phyloP scores from a whole-genome alignment of 2,797 vertebrate species.

The Danio tinwini region DNA sequence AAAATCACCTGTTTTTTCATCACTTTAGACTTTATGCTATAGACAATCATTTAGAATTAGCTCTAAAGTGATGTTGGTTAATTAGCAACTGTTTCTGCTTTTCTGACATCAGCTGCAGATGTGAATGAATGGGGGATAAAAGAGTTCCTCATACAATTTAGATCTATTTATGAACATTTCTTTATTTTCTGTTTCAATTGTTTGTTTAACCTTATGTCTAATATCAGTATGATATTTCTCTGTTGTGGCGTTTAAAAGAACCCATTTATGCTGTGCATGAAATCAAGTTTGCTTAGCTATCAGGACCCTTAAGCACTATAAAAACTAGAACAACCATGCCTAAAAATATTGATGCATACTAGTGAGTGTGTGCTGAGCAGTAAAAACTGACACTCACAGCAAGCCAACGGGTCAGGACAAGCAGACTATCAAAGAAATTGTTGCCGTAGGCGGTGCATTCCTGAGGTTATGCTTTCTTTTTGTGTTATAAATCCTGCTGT shows the following conservation, averaged over 20 bases:
- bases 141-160: too few species aligned
- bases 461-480: slow-evolving; percentile 9
- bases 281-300: background rate
- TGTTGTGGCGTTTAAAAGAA: background rate
- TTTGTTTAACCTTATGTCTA: background rate
- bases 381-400: background rate
- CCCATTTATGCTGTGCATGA: background rate
- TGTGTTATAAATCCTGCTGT: background rate
- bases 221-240: background rate
- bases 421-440: slow-evolving; percentile 20
- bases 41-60: too few species aligned
- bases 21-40: too few species aligned
- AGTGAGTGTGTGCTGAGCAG: background rate
- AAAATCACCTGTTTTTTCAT: too few species aligned
- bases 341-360: background rate
- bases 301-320: background rate
- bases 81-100: too few species aligned
- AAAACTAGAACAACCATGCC: background rate
- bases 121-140: too few species aligned
- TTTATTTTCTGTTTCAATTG: background rate
- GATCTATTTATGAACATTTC: background rate
- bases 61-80: too few species aligned
- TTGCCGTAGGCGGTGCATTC: slow-evolving; percentile 8
- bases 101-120: too few species aligned
- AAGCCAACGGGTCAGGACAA: slow-evolving; percentile 23